These are phyloP conservation scores for Papilio glaucus DNA, from an alignment of 1,140 invertebrate species.

Conservation along the genomic window DNA sequence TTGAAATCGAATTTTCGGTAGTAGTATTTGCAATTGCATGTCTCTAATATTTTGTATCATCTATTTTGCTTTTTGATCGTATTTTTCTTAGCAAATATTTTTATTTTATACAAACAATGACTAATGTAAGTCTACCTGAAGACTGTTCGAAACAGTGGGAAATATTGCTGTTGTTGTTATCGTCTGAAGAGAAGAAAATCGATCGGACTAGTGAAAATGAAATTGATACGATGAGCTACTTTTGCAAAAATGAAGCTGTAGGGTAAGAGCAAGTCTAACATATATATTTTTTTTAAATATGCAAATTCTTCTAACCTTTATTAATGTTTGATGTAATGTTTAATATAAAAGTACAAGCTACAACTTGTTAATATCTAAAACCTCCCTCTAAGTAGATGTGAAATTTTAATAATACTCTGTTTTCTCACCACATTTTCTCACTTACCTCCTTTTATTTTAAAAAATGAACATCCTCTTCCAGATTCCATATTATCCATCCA, in stretches of 20 bases:
- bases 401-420: no score
- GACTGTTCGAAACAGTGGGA: constrained; percentile 76
- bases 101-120: constrained; percentile 48
- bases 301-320: no score
- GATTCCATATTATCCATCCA: no score
- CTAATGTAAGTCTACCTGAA: constrained; percentile 55
- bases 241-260: constrained; percentile 67
- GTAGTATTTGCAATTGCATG: no score
- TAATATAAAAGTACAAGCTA: no score
- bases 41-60: constrained; percentile 16
- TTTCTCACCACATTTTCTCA: no score
- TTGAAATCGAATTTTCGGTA: background rate
- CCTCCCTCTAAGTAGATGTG: no score
- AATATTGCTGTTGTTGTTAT: constrained; percentile 67
- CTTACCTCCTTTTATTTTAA: no score
- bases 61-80: constrained; percentile 1
- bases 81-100: constrained; percentile 28
- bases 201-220: constrained; percentile 66
- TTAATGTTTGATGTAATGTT: no score
- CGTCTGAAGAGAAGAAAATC: constrained; percentile 75
- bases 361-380: no score
- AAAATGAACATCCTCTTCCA: no score
- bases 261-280: constrained; percentile 47
- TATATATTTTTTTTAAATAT: background rate
- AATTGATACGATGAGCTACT: constrained; percentile 73